phyloP scores from a whole-genome alignment of 2,113 vertebrate genomes.

The Thunnus thynnus region DNA sequence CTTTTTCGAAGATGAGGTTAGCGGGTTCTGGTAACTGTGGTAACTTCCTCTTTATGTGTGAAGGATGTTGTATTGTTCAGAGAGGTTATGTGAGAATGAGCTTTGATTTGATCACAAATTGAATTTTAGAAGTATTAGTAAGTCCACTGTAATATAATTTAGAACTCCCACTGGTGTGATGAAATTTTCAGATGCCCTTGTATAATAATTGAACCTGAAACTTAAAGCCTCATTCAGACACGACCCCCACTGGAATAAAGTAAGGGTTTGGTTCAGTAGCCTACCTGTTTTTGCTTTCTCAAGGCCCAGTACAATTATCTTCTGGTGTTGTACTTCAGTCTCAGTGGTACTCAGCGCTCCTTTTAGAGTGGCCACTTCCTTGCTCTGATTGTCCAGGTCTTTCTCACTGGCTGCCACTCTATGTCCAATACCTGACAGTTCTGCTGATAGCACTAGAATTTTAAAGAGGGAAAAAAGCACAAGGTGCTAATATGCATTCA shows the following conservation, averaged over 20 bases:
- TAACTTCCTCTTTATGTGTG: background rate
- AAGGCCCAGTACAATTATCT: slow-evolving; percentile 14
- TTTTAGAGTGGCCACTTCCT: slow-evolving; percentile 8
- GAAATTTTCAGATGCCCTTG: too few relatives aligned
- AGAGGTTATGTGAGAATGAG: background rate
- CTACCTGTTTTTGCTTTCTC: background rate
- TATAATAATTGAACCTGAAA: too few relatives aligned
- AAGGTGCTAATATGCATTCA: slow-evolving; percentile 7
- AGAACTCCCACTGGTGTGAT: background rate
- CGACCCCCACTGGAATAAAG: background rate
- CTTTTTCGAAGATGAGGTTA: background rate
- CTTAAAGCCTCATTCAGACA: background rate
- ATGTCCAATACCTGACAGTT: slow-evolving; percentile 11
- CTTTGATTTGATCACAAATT: background rate
- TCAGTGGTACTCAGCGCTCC: slow-evolving; percentile 9
- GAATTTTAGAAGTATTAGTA: too few relatives aligned
- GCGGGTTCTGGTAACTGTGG: background rate
- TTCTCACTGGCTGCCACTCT: slow-evolving; percentile 27
- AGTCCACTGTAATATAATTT: background rate
- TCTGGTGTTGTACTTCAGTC: slow-evolving; percentile 31
- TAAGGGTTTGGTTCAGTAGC: background rate
- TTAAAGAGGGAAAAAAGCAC: background rate
- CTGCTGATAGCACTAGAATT: slow-evolving; percentile 23
- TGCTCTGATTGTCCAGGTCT: slow-evolving; percentile 26
- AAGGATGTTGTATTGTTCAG: slow-evolving; percentile 2